A percentile compares a stretch with the other conserved stretches of the same genome.
These are phyloP conservation scores for Prunella strophiata DNA, from an alignment of 2,797 vertebrate species.

Conservation along the genomic window DNA sequence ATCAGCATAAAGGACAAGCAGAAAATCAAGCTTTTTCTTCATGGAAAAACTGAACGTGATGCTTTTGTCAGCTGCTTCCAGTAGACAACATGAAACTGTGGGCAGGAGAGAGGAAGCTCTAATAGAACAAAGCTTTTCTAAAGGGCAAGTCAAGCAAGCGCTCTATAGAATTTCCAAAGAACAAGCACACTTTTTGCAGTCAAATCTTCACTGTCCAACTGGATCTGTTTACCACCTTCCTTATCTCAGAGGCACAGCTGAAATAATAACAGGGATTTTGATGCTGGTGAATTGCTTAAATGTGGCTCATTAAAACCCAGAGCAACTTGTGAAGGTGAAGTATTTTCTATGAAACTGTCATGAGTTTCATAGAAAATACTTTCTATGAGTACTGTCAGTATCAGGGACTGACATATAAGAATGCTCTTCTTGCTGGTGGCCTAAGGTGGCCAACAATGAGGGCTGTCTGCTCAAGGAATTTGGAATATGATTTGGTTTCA, in stretches of 20 bases:
- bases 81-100: not conserved
- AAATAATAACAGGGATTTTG: slow-evolving; percentile 63
- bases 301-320: slow-evolving; percentile 50
- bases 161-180: slow-evolving; percentile 42
- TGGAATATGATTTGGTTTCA: not conserved
- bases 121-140: slow-evolving; percentile 61
- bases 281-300: slow-evolving; percentile 35
- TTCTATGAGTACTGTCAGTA: not conserved
- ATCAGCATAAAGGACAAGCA: slow-evolving; percentile 23
- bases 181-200: slow-evolving; percentile 44
- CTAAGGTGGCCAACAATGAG: not conserved
- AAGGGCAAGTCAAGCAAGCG: slow-evolving; percentile 60
- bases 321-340: slow-evolving; percentile 11
- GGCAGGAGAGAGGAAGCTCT: slow-evolving; percentile 3
- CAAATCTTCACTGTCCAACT: slow-evolving; percentile 26
- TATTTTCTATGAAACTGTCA: not conserved
- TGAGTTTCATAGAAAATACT: too few species aligned
- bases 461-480: not conserved
- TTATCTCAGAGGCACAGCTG: slow-evolving; percentile 68
- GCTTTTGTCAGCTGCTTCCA: slow-evolving; percentile 54
- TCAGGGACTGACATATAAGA: not conserved
- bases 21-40: not conserved
- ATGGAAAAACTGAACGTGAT: not conserved
- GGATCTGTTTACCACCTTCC: slow-evolving; percentile 68
- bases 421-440: not conserved